Evolutionary conservation across 1,140 invertebrate species (phyloP), one percentile per base, ranked within the genome.

Genomic region (Hesperophylax magnus): DNA sequence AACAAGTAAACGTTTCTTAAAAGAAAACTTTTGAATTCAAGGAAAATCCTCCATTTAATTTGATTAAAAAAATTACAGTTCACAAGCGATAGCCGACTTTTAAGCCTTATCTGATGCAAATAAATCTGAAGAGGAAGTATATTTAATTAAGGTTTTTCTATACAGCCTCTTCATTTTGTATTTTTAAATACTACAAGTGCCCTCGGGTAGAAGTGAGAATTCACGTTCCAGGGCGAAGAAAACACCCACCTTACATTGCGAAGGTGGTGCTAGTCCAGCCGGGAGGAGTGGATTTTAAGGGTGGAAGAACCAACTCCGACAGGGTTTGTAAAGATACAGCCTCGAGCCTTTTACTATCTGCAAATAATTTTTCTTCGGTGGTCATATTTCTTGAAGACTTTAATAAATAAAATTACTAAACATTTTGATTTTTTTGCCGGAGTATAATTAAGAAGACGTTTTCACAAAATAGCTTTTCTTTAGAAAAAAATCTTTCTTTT

Each of bases 121-220:
- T 9, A 47, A 47, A 47, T 61, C 58, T 14, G 58, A 67, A 34
- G 39, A 34, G 63, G 63, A 27, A 27, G 22, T 27, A 5, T 67
- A 67, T 67, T 67, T 67, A 67, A 67, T 67, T 67, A 67, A 67
- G 63, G 63, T 14, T 22, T 65, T 65, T 24, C 20, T 31, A 17
- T 34, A 47, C 39, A 27, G 63, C 63, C 63, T 31, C 27, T 67
- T 67, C 17, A 67, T 67, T 22, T 67, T 67, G 31, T 31, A 67
- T 67, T 67, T 67, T 67, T 67, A 67, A 61, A 67, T 67, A 67
- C 63, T 67, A 34, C 22, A 34, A 67, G 63, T 27, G 63, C 63
- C 63, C 17, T 67, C 11, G 63, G 63, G 63, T 67, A 31, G 8
- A 7, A 61, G 58, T 24, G 63, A 67, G 31, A 67, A 67, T 67